Base-by-base conservation (phyloP, 2,888 invertebrate species). In the Aporophyla lueneburgensis region DNA sequence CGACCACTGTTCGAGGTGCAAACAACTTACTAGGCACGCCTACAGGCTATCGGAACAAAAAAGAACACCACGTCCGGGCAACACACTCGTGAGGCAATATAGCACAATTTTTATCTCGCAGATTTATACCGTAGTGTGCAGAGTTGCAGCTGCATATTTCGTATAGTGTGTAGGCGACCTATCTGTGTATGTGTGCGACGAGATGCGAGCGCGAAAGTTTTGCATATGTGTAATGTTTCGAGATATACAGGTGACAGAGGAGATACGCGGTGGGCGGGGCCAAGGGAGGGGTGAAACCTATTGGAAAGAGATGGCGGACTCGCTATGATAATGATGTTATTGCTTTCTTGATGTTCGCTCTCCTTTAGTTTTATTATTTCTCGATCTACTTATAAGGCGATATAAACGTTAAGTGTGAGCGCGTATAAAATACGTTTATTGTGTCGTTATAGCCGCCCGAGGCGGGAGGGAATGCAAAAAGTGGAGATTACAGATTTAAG, bases 161-260 rank as follows among this genome's bases (percentile, higher is more conserved):
- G 81, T 76, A 83, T 80, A 78, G 82, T 76, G 81, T 85, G 85
- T 80, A 84, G 89, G 86, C 86, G 87, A 86, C 81, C 91, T 89
- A 91, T 81, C 80, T 89, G 85, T 89, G 62, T 67, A 43, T 68
- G 91, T 91, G 91, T 90, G 90, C 88, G 85, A 78, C 67, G 92
- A 92, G 95, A 94, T 93, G 94, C 92, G 94, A 95, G 93, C 93
- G 94, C 92, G 94, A 95, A 96, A 95, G 95, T 96, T 96, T 96
- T 96, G 96, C 96, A 96, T 96, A 96, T 96, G 96, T 96, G 96
- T 96, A 96, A 96, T 96, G 96, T 96, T 96, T 96, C 95, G 94
- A 96, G 96, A 96, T 96, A 96, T 94, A 96, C 96, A 96, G 96
- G 96, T 96, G 96, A 96, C 96, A 96, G 94, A 93, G 93, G 93